phyloP scores from a whole-genome alignment of 1,140 invertebrate species.

The Euschistus heros region DNA sequence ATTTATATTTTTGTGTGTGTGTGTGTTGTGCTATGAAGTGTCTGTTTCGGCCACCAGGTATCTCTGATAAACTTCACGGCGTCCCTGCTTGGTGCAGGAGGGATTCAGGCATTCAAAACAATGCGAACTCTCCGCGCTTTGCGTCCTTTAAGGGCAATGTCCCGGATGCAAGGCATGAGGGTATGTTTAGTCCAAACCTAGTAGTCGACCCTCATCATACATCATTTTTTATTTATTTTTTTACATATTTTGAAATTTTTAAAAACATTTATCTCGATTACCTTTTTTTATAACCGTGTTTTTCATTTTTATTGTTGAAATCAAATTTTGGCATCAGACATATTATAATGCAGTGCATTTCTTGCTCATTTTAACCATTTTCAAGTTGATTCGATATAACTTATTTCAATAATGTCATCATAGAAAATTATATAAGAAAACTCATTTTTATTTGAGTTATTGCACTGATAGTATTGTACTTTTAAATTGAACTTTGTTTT shows the following conservation, averaged over 20 bases:
- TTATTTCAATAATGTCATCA: no score
- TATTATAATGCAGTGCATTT: no score
- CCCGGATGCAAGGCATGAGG: conserved; percentile 96
- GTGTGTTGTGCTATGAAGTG: conserved; percentile 13
- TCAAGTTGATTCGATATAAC: no score
- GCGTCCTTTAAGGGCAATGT: conserved; percentile 88
- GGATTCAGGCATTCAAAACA: conserved; percentile 96
- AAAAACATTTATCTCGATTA: background rate
- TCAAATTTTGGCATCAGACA: no score
- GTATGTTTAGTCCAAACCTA: conserved; percentile 49
- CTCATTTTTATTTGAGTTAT: no score
- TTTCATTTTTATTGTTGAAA: no score
- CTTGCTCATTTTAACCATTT: no score
- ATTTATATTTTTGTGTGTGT: conserved; percentile 1
- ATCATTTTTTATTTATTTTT: conserved; percentile 8
- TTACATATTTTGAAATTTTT: background rate
- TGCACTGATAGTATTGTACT: no score
- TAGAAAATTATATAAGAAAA: no score
- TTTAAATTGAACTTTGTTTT: no score
- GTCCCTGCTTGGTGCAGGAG: conserved; percentile 81
- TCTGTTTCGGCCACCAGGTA: conserved; percentile 53
- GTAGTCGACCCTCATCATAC: conserved; percentile 15
- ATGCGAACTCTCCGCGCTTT: conserved; percentile 92
- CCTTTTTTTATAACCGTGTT: background rate
- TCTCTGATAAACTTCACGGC: conserved; percentile 96